These are phyloP conservation scores for Trachelus stipa DNA, from an alignment of 2,888 invertebrate genomes.

Conservation along the genomic window DNA sequence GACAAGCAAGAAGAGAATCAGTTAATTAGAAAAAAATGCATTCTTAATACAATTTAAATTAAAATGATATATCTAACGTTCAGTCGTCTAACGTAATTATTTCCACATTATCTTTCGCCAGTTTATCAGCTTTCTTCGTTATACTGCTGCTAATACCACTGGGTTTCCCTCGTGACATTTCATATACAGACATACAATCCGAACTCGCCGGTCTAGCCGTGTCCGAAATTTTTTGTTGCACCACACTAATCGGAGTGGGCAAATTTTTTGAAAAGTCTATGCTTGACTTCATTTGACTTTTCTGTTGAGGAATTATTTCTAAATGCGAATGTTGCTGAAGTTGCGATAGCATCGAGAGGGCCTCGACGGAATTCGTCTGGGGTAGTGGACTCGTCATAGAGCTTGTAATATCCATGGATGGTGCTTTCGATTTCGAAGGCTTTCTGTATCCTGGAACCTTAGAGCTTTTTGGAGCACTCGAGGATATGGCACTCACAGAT, in stretches of 20 bases:
- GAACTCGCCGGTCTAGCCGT: constrained; percentile 37
- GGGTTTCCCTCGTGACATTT: constrained; percentile 44
- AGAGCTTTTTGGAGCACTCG: constrained; percentile 28
- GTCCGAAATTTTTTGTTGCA: constrained; percentile 47
- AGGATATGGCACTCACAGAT: constrained; percentile 50
- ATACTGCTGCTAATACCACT: constrained; percentile 23
- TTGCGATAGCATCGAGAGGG: constrained; percentile 54
- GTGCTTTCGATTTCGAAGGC: constrained; percentile 36
- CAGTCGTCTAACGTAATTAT: constrained; percentile 62
- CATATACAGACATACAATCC: constrained; percentile 50
- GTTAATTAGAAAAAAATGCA: background rate
- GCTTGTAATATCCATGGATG: constrained; percentile 21
- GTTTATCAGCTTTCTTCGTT: constrained; percentile 46
- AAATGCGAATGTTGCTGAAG: constrained; percentile 60
- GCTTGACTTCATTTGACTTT: constrained; percentile 39
- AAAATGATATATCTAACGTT: constrained; percentile 13
- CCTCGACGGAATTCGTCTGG: constrained; percentile 41
- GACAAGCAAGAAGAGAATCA: background rate
- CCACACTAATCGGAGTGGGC: constrained; percentile 40
- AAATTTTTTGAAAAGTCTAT: constrained; percentile 51
- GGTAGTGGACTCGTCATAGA: constrained; percentile 30
- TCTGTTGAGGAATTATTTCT: constrained; percentile 61
- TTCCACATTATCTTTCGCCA: constrained; percentile 53
- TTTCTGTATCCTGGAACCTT: constrained; percentile 36
- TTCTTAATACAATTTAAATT: background rate